Conservation (phyloP, 2,113 vertebrate genomes). For the Phaethornis superciliosus region DNA sequence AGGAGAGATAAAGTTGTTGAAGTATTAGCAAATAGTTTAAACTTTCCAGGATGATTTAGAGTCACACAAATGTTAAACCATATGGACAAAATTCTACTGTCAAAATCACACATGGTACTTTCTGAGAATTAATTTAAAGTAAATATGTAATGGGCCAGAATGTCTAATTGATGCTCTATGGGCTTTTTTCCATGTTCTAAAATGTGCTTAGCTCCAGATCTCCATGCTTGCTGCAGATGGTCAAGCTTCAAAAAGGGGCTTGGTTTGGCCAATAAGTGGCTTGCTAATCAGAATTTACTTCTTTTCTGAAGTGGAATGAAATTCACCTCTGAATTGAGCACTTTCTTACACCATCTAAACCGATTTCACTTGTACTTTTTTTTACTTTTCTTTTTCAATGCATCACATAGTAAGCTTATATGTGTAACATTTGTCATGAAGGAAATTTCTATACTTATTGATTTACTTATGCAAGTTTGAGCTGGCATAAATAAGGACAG, state of each 20-base stretch:
- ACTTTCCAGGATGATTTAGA: neutral
- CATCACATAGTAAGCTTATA: neutral
- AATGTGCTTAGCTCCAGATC: neutral
- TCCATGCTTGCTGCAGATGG: neutral
- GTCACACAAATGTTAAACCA: neutral
- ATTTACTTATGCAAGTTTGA: neutral
- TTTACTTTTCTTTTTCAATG: neutral
- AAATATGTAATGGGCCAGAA: neutral
- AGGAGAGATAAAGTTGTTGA: neutral
- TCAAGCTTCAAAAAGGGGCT: neutral
- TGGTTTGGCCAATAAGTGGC: neutral
- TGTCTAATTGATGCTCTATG: neutral
- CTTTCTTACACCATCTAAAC: neutral
- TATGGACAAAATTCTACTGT: constrained; percentile 14
- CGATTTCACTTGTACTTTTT: neutral
- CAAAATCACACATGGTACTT: constrained; percentile 19
- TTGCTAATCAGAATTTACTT: neutral
- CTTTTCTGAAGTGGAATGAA: neutral
- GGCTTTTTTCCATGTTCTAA: neutral
- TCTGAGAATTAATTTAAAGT: constrained; percentile 33
- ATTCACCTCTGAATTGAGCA: neutral
- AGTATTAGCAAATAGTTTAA: neutral
- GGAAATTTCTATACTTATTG: neutral
- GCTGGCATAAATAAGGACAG: neutral
- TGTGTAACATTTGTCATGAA: too few relatives aligned